Conservation (phyloP, 2,888 invertebrate species). For the Diaphora mendica region DNA sequence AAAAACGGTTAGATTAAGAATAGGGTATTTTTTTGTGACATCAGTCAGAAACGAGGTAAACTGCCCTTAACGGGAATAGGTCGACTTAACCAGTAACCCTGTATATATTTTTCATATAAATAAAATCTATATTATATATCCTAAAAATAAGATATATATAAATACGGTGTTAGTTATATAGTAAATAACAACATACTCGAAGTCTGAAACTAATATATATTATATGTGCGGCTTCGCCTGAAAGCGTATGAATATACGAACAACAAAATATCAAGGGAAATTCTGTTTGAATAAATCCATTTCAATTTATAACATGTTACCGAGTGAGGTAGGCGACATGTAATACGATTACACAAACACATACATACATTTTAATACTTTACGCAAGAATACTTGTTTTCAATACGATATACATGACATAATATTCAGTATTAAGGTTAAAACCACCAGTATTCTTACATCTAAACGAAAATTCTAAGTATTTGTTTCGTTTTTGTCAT, state of each 20-base stretch:
- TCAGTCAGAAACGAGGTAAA: too few species aligned
- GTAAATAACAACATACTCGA: neutral
- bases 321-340: constrained; percentile 21
- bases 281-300: constrained; percentile 27
- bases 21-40: too few species aligned
- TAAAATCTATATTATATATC: too few species aligned
- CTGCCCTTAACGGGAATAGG: too few species aligned
- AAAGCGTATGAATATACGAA: constrained; percentile 6
- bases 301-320: constrained; percentile 9
- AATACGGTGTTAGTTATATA: neutral
- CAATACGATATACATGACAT: neutral
- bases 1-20: too few species aligned
- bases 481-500: neutral
- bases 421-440: neutral
- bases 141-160: too few species aligned
- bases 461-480: neutral
- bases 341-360: constrained; percentile 35
- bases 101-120: too few species aligned
- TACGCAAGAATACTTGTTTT: constrained; percentile 4
- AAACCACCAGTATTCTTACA: neutral
- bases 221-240: constrained; percentile 21
- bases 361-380: constrained; percentile 19
- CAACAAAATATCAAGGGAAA: constrained; percentile 37
- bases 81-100: too few species aligned
- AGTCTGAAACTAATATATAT: constrained; percentile 1